These are phyloP conservation scores for Pagetopsis macropterus DNA, from an alignment of 2,797 vertebrate genomes.

Conservation along the genomic window DNA sequence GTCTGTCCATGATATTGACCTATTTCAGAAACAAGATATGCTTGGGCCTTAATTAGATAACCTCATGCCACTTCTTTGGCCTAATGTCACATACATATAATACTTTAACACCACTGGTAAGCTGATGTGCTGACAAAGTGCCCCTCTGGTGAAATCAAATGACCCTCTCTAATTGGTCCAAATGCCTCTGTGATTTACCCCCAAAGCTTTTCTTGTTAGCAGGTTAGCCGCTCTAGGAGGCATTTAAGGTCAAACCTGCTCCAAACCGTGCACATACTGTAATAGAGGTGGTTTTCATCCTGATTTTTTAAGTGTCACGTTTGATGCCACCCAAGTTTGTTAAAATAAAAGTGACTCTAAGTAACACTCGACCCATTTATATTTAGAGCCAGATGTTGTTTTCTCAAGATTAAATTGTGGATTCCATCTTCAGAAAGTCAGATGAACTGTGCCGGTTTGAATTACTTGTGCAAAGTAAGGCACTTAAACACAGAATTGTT, in stretches of 20 bases:
- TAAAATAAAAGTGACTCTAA: background rate
- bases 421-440: background rate
- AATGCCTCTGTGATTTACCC: background rate
- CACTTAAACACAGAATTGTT: background rate
- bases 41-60: background rate
- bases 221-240: background rate
- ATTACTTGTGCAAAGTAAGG: background rate
- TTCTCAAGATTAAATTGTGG: background rate
- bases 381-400: background rate
- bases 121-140: background rate
- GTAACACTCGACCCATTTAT: background rate
- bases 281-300: too few relatives aligned
- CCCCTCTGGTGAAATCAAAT: background rate
- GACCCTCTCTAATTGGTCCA: background rate
- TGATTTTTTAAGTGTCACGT: background rate
- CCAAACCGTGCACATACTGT: too few relatives aligned
- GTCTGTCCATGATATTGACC: background rate
- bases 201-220: background rate
- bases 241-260: background rate
- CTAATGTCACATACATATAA: background rate
- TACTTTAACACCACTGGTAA: background rate
- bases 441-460: background rate
- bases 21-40: slow-evolving; percentile 17
- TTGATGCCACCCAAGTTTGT: background rate
- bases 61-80: slow-evolving; percentile 3